Evolutionary conservation across 2,113 vertebrate species (phyloP).

Genomic region (Apistogramma diplotaenia): DNA sequence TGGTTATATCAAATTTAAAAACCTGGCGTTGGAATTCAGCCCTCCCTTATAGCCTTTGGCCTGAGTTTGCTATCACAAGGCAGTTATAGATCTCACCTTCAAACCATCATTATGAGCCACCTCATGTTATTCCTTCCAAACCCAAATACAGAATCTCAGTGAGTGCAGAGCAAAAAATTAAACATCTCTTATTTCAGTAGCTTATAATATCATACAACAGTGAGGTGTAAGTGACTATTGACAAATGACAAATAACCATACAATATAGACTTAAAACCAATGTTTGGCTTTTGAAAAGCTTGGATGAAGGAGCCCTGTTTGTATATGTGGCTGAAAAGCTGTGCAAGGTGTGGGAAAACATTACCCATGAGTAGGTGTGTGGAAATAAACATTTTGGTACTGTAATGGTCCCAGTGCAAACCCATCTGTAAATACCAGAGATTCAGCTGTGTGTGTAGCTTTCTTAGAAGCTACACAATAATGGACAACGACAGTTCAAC

Average conservation of each 20-base stretch:
- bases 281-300: too few relatives aligned
- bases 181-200: background rate
- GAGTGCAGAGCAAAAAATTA: background rate
- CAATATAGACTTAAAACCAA: background rate
- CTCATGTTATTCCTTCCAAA: background rate
- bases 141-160: background rate
- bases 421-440: background rate
- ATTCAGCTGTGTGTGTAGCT: background rate
- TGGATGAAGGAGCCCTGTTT: too few relatives aligned
- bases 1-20: constrained; percentile 28
- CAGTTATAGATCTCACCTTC: background rate
- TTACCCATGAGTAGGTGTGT: background rate
- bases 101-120: background rate
- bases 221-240: background rate
- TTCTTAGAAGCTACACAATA: background rate
- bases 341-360: background rate
- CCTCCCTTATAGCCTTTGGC: background rate
- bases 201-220: background rate
- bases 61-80: background rate
- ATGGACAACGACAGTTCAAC: too few relatives aligned
- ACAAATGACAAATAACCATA: background rate
- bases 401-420: background rate
- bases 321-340: background rate
- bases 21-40: background rate
- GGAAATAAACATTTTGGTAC: background rate